A percentile compares a stretch with the other conserved stretches of the same genome.
Evolutionary conservation across 2,888 invertebrate genomes (phyloP).

Genomic region (Caenorhabditis uteleia): DNA sequence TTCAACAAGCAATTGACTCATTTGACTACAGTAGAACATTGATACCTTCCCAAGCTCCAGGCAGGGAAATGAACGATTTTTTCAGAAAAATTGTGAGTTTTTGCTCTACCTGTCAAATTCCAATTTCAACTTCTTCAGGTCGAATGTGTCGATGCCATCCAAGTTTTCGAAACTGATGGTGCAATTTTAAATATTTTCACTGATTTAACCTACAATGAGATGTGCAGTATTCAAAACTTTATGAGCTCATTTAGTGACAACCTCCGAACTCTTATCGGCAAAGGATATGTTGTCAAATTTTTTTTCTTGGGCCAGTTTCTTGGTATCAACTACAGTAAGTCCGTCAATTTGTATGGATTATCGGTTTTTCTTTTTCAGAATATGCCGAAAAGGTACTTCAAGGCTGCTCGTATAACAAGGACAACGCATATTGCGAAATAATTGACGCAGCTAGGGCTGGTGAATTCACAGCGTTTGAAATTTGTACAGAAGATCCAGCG

Average conservation of each 20-base stretch:
- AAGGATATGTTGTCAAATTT: conserved; percentile 25
- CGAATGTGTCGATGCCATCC: conserved; percentile 7
- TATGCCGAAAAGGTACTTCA: conserved; percentile 8
- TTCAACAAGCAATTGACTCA: conserved; percentile 1
- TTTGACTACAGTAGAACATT: neutral
- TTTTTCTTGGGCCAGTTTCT: conserved; percentile 15
- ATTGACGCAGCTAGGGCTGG: conserved; percentile 2
- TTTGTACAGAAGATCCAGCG: too few species aligned
- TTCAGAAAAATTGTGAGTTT: conserved; percentile 11
- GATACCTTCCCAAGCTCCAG: neutral
- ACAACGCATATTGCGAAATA: conserved; percentile 17
- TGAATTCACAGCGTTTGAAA: too few species aligned
- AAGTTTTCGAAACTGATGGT: neutral
- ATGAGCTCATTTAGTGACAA: neutral
- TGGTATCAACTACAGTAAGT: neutral
- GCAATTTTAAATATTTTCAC: conserved; percentile 32
- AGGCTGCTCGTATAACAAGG: conserved; percentile 14
- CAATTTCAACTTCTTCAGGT: conserved; percentile 3
- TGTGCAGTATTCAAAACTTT: conserved; percentile 14
- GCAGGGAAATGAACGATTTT: conserved; percentile 11
- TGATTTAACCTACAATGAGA: conserved; percentile 18
- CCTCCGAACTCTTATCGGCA: conserved; percentile 1
- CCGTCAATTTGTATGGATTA: neutral
- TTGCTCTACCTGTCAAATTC: neutral
- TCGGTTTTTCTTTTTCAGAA: conserved; percentile 1